A percentile compares a stretch with the other conserved stretches of the same genome.
Evolutionary conservation across 1,140 invertebrate genomes (phyloP).

Genomic region (Prorops nasuta): DNA sequence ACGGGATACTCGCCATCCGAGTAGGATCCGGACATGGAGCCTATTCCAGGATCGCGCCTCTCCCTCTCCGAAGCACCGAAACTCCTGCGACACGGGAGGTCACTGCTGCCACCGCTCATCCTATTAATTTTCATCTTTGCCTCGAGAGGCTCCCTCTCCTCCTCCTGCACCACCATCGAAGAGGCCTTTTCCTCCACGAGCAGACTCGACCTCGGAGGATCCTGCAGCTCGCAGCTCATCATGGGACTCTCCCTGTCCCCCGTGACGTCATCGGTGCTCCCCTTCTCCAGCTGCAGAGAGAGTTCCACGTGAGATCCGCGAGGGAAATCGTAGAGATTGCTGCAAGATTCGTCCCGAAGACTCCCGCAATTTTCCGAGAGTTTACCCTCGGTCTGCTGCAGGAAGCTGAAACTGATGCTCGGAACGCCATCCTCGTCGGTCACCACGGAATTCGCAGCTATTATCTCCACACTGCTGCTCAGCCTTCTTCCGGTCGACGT

Average conservation of each 20-base stretch:
- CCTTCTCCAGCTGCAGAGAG: not conserved
- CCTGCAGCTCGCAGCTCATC: not conserved
- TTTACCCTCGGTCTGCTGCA: constrained; percentile 27
- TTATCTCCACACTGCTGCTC: constrained; percentile 43
- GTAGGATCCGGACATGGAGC: constrained; percentile 22
- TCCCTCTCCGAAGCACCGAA: constrained; percentile 17
- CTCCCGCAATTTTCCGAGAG: not conserved
- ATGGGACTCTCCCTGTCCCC: not conserved
- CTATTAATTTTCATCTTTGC: constrained; percentile 13
- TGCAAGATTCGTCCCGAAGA: not conserved
- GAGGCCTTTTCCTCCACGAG: not conserved
- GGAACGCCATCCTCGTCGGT: constrained; percentile 43
- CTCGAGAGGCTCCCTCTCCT: not conserved
- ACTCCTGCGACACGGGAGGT: no score
- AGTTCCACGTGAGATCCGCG: not conserved
- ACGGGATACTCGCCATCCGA: constrained; percentile 31
- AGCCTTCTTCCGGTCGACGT: constrained; percentile 24
- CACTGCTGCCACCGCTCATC: constrained; percentile 11
- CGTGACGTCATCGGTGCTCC: not conserved
- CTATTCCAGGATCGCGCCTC: constrained; percentile 15
- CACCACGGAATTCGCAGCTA: constrained; percentile 37
- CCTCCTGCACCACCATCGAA: not conserved
- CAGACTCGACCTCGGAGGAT: not conserved
- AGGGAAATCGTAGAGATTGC: constrained; percentile 13
- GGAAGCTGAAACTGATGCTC: constrained; percentile 47